A percentile compares a stretch with the other conserved stretches of the same genome.
Evolutionary conservation across 2,797 vertebrate species (phyloP).

Genomic region (Danio jaintianensis): DNA sequence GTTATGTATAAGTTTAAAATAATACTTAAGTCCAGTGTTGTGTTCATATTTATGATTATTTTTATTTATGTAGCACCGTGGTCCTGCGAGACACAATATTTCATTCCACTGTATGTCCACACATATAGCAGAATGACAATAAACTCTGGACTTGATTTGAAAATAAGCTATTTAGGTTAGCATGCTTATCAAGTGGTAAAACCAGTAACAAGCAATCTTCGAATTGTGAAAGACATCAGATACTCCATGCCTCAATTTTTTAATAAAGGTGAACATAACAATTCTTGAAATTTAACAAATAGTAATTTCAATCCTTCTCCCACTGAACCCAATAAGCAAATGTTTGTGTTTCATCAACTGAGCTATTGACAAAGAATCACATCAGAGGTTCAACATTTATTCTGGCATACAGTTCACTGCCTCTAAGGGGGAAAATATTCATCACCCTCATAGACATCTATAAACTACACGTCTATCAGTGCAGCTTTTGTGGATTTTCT

Average conservation of each 20-base stretch:
- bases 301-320: background rate
- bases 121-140: too few relatives aligned
- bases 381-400: background rate
- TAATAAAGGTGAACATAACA: background rate
- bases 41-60: too few relatives aligned
- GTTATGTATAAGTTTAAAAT: too few relatives aligned
- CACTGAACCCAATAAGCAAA: background rate
- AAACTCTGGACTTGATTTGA: background rate
- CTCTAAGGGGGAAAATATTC: background rate
- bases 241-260: background rate
- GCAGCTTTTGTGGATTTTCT: background rate
- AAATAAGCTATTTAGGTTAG: background rate
- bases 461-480: background rate
- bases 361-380: background rate
- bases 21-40: too few relatives aligned
- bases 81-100: too few relatives aligned
- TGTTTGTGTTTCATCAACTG: background rate
- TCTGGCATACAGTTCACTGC: background rate
- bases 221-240: background rate
- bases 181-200: background rate
- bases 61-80: too few relatives aligned
- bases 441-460: background rate
- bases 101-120: too few relatives aligned
- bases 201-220: background rate
- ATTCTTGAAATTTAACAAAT: background rate